phyloP scores from a whole-genome alignment of 1,140 invertebrate species.

The Halesus radiatus region DNA sequence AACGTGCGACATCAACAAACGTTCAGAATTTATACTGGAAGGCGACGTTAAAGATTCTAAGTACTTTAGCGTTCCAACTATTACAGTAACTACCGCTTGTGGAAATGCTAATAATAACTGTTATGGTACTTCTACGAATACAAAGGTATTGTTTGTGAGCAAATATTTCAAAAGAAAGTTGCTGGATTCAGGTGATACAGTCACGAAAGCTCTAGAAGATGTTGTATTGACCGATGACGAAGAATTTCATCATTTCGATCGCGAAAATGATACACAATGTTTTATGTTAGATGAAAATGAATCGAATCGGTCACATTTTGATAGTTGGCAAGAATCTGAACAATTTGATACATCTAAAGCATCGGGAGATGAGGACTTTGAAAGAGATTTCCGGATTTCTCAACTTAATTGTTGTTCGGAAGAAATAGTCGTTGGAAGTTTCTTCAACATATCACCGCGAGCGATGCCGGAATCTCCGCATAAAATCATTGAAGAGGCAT shows the following conservation, averaged over 20 bases:
- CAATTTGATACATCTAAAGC: neutral
- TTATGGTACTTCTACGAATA: neutral
- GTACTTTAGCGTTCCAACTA: neutral
- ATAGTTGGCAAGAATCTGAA: neutral
- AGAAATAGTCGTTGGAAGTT: slow-evolving; percentile 53
- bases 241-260: neutral
- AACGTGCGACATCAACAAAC: neutral
- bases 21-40: neutral
- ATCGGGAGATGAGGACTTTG: neutral
- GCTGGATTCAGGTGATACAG: neutral
- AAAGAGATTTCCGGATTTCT: slow-evolving; percentile 60
- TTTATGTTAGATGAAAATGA: neutral
- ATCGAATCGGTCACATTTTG: neutral
- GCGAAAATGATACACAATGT: neutral
- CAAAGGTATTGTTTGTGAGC: neutral
- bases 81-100: neutral
- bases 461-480: slow-evolving; percentile 69
- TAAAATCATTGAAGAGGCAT: slow-evolving; percentile 70
- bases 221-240: slow-evolving; percentile 1
- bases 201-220: neutral
- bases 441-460: slow-evolving; percentile 62
- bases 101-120: neutral
- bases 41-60: neutral
- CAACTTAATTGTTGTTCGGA: slow-evolving; percentile 63
- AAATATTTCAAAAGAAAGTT: neutral